Percentiles rank a stretch among this genome's conserved stretches.
Evolutionary conservation across 2,888 invertebrate genomes (phyloP).

Genomic region (Eupithecia exiguata): DNA sequence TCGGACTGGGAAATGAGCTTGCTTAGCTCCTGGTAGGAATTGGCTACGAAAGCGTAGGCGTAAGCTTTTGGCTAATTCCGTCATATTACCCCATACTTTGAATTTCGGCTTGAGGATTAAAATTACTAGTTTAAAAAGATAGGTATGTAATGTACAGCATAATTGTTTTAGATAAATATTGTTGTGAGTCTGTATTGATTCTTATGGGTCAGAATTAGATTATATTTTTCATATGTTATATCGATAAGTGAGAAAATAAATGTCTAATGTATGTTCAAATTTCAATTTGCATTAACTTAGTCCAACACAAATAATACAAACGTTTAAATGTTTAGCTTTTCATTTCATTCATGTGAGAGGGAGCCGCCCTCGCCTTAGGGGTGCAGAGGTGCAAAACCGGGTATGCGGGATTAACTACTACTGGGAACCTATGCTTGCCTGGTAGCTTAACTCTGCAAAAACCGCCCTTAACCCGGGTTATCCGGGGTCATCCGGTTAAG

Average conservation of each 20-base stretch:
- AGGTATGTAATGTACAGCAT: no score
- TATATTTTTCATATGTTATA: neutral
- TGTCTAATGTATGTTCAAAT: neutral
- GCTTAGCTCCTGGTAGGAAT: constrained; percentile 5
- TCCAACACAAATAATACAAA: neutral
- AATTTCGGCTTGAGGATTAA: neutral
- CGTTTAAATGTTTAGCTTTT: neutral
- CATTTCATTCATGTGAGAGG: constrained; percentile 1
- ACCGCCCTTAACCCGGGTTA: constrained; percentile 73
- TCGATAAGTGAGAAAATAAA: neutral
- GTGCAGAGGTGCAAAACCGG: constrained; percentile 30
- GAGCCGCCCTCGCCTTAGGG: constrained; percentile 29
- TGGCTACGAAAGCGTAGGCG: constrained; percentile 11
- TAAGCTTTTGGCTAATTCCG: neutral
- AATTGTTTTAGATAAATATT: no score
- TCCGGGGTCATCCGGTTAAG: constrained; percentile 55
- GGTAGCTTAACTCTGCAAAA: constrained; percentile 73
- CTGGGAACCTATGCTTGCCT: constrained; percentile 63
- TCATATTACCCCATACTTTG: neutral
- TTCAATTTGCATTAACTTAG: neutral
- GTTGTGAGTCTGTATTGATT: neutral
- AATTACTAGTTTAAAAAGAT: neutral
- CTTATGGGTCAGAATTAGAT: neutral
- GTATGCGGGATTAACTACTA: constrained; percentile 63
- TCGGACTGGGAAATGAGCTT: neutral